Percentiles rank a stretch among this genome's conserved stretches.
These are phyloP conservation scores for silkworm (Bombyx mori) DNA, from an alignment of 1,140 invertebrate species.

Conservation along the genomic window DNA sequence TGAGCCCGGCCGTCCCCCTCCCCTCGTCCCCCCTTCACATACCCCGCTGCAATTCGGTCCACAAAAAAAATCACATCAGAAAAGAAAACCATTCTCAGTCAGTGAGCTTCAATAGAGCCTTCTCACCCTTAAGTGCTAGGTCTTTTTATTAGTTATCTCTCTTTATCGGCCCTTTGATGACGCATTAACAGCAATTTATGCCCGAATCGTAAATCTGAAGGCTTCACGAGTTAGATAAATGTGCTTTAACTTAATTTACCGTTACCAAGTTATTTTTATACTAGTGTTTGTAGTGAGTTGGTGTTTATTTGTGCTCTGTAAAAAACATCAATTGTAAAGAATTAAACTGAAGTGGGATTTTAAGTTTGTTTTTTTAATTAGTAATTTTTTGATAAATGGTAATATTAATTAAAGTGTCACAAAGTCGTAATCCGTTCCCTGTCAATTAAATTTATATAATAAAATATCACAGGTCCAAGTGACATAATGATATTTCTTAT, in stretches of 20 bases:
- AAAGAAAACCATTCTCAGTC: conserved; percentile 53
- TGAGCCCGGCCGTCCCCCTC: conserved; percentile 50
- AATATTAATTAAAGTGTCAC: too few relatives aligned
- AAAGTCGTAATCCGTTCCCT: too few relatives aligned
- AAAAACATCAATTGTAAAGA: too few relatives aligned
- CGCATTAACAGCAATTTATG: conserved; percentile 43
- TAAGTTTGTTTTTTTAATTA: too few relatives aligned
- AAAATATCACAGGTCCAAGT: too few relatives aligned
- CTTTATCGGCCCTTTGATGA: conserved; percentile 40
- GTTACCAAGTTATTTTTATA: too few relatives aligned
- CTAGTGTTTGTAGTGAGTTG: too few relatives aligned
- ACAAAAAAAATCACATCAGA: conserved; percentile 59
- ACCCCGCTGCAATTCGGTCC: conserved; percentile 51
- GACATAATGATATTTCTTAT: too few relatives aligned
- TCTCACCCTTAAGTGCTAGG: conserved; percentile 42
- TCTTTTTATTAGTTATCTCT: conserved; percentile 50
- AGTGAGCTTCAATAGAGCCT: conserved; percentile 44
- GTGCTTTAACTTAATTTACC: conserved; percentile 3
- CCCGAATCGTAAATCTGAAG: conserved; percentile 12
- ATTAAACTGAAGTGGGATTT: too few relatives aligned
- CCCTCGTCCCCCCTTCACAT: conserved; percentile 15
- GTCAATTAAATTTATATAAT: too few relatives aligned
- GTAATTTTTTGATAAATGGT: too few relatives aligned
- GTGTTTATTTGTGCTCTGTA: too few relatives aligned
- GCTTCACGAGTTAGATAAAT: conserved; percentile 1